A percentile compares a stretch with the other conserved stretches of the same genome.
These are phyloP conservation scores for Antennarius maculatus DNA, from an alignment of 2,797 vertebrate genomes.

Conservation along the genomic window DNA sequence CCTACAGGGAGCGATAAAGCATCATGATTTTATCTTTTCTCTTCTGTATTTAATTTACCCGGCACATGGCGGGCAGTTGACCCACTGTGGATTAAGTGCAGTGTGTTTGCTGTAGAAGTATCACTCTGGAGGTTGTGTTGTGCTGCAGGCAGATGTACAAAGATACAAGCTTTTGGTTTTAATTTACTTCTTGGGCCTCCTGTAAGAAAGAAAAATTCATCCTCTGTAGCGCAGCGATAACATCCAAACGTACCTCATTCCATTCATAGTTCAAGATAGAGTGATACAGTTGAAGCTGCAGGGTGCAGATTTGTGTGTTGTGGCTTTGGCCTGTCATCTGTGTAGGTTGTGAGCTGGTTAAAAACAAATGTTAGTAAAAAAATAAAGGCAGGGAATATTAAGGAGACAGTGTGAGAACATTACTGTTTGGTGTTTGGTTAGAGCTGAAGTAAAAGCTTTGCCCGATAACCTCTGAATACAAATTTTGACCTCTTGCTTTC, in stretches of 20 bases:
- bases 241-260: slow-evolving; percentile 48
- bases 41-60: slow-evolving; percentile 16
- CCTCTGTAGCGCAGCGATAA: slow-evolving; percentile 45
- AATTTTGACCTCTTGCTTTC: slow-evolving; percentile 53
- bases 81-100: slow-evolving; percentile 35
- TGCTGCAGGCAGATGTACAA: slow-evolving; percentile 44
- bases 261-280: slow-evolving; percentile 45
- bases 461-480: slow-evolving; percentile 51
- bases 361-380: slow-evolving; percentile 7
- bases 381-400: neutral
- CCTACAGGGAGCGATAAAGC: slow-evolving; percentile 17
- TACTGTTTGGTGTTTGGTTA: neutral
- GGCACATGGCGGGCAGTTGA: neutral
- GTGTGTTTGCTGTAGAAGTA: slow-evolving; percentile 4
- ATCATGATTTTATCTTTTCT: slow-evolving; percentile 10
- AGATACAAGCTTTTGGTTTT: slow-evolving; percentile 58
- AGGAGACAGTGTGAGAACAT: neutral
- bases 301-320: neutral
- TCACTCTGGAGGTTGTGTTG: slow-evolving; percentile 18
- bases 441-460: neutral
- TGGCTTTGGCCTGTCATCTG: neutral
- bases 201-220: slow-evolving; percentile 32
- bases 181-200: slow-evolving; percentile 47
- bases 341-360: neutral
- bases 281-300: slow-evolving; percentile 24